These are phyloP conservation scores for Nannoperca australis DNA, from an alignment of 2,797 vertebrate species.

Conservation along the genomic window DNA sequence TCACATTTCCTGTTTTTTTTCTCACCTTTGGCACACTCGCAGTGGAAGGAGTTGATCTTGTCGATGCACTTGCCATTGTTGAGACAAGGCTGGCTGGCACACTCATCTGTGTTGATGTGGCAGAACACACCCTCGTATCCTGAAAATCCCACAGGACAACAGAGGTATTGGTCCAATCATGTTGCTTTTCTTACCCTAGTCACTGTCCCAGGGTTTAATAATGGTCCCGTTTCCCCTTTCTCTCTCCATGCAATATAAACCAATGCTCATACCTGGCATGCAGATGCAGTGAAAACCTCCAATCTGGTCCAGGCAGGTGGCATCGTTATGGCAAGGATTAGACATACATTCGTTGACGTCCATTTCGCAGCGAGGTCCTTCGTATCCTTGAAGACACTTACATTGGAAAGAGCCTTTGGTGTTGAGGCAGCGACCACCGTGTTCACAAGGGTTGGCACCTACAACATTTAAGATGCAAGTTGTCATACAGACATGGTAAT, in stretches of 20 bases:
- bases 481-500: background rate
- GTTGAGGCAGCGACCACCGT: conserved; percentile 95
- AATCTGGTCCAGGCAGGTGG: conserved; percentile 97
- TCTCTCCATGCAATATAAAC: background rate
- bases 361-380: conserved; percentile 95
- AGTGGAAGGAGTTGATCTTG: conserved; percentile 96
- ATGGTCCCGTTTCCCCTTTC: background rate
- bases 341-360: conserved; percentile 98
- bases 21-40: conserved; percentile 95
- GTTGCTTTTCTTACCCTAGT: background rate
- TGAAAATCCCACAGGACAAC: conserved; percentile 77
- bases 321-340: conserved; percentile 96
- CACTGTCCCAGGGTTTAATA: background rate
- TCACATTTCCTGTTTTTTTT: conserved; percentile 54
- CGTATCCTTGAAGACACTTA: conserved; percentile 93
- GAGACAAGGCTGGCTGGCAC: conserved; percentile 94
- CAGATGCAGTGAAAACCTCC: conserved; percentile 98
- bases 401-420: conserved; percentile 97
- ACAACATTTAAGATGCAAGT: conserved; percentile 12
- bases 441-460: conserved; percentile 98
- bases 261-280: conserved; percentile 90
- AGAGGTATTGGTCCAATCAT: conserved; percentile 6
- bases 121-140: conserved; percentile 95
- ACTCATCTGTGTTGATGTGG: conserved; percentile 91
- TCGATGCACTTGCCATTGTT: conserved; percentile 95